Evolutionary conservation across 2,888 invertebrate genomes (phyloP).

Genomic region (Sepioteuthis lessoniana): DNA sequence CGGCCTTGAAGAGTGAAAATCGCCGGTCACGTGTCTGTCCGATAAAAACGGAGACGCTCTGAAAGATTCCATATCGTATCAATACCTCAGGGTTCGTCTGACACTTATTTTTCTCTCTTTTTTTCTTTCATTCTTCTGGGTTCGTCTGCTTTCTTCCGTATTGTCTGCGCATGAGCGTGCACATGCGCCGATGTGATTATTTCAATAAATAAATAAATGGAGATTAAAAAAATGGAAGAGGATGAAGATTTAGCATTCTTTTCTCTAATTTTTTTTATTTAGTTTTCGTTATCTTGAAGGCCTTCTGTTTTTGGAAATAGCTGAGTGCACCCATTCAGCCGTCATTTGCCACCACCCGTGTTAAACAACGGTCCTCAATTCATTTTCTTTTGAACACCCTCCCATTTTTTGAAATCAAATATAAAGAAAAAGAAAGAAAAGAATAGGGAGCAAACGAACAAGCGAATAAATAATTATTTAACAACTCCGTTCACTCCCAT

Average conservation of each 20-base stretch:
- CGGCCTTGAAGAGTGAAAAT: not conserved
- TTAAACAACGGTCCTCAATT: conserved; percentile 33
- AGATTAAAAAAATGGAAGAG: not conserved
- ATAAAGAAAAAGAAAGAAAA: not conserved
- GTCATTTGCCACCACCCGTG: not conserved
- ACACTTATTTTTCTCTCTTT: not conserved
- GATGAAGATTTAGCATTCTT: not conserved
- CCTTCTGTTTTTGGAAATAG: not conserved
- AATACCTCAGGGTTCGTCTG: not conserved
- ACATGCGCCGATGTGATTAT: conserved; percentile 2
- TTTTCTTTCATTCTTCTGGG: not conserved
- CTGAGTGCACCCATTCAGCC: not conserved
- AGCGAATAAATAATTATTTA: not conserved
- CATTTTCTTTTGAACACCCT: not conserved
- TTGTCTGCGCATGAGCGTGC: not conserved
- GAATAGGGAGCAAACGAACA: not conserved
- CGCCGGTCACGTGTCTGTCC: not conserved
- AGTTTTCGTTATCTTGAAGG: not conserved
- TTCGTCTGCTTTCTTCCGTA: not conserved
- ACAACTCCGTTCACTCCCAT: not conserved
- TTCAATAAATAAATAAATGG: not conserved
- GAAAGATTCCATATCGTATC: conserved; percentile 33
- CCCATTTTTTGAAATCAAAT: not conserved
- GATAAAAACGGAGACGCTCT: conserved; percentile 8
- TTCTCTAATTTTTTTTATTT: not conserved